A percentile compares a stretch with the other conserved stretches of the same genome.
Evolutionary conservation across 2,113 vertebrate species (phyloP).

Genomic region (Puffinus mauretanicus): DNA sequence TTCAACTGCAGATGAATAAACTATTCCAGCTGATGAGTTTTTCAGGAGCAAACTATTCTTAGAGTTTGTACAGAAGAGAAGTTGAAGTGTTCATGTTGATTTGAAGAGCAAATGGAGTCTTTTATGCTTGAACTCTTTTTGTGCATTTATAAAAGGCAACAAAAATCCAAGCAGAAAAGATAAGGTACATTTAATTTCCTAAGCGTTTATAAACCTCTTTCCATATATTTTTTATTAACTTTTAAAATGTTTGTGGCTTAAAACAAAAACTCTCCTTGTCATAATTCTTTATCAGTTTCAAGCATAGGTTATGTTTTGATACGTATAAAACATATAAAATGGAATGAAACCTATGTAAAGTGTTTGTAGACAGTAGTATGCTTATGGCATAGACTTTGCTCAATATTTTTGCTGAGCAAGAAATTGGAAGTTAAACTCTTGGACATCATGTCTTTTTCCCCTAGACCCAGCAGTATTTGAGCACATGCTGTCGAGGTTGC

Average conservation of each 20-base stretch:
- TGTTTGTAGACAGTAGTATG: not conserved
- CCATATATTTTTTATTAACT: not conserved
- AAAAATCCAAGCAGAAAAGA: conserved; percentile 40
- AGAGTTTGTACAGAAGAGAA: conserved; percentile 56
- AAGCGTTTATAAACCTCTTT: not conserved
- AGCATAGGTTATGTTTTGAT: not conserved
- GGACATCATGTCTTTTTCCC: not conserved
- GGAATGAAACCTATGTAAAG: not conserved
- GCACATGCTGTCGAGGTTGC: not conserved
- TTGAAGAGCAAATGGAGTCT: conserved; percentile 44
- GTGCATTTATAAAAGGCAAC: conserved; percentile 42
- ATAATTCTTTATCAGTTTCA: not conserved
- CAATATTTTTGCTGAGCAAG: not conserved
- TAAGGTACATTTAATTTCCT: conserved; percentile 23
- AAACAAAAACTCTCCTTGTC: not conserved
- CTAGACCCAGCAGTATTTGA: not conserved
- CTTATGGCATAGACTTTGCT: not conserved
- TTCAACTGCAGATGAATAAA: conserved; percentile 76
- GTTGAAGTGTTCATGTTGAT: conserved; percentile 34
- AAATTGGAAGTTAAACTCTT: not conserved
- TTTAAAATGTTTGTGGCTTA: not conserved
- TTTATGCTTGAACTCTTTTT: conserved; percentile 41
- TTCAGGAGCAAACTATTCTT: conserved; percentile 64
- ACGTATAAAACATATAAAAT: not conserved
- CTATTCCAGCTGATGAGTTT: conserved; percentile 76